Base-by-base conservation (phyloP, 2,113 vertebrate genomes). In the Butastur rufipennis region DNA sequence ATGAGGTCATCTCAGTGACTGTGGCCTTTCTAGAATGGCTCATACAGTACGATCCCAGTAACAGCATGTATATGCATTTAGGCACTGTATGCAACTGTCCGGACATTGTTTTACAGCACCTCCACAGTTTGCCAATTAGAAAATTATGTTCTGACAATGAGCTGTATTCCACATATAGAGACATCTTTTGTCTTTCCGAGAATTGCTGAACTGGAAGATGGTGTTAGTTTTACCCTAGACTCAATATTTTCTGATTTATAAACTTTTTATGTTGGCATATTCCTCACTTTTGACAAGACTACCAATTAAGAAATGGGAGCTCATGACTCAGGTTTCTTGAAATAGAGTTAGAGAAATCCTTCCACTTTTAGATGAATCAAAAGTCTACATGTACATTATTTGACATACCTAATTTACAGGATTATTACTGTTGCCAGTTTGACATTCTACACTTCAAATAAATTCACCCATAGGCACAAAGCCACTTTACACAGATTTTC, bases 361-460 rank as follows among this genome's bases (percentile, higher is more conserved):
- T 96, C 45, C 36, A 50, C 74, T 97, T 50, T 68, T 72, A 93
- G 90, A 86, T 84, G 95, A 98, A 97, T 96, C 81, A 96, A 88
- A 97, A 96, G 74, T 90, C 97, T 98, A 89, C 90, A 95, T 80
- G 68, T 94, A 96, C 91, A 93, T 95, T 96, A 79, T 85, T 95
- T 96, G 84, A 86, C 90, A 97, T 97, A 79, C 56, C 86, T 86
- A 97, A 89, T 83, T 93, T 95, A 92, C 38, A 95, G 81, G 79
- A 97, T 96, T 97, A 95, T 89, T 80, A 58, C 91, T 66, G 40
- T 95, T 95, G 78, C 89, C 86, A 97, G 97, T 96, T 96, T 97
- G 96, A 97, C 96, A 97, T 96, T 97, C 97, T 97, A 93, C 79
- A 93, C 92, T 97, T 97, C 93, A 97, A 95, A 97, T 86, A 97